Percentiles rank a stretch among this genome's conserved stretches.
Conservation (phyloP, 2,113 vertebrate species). For the Felis chaus region DNA sequence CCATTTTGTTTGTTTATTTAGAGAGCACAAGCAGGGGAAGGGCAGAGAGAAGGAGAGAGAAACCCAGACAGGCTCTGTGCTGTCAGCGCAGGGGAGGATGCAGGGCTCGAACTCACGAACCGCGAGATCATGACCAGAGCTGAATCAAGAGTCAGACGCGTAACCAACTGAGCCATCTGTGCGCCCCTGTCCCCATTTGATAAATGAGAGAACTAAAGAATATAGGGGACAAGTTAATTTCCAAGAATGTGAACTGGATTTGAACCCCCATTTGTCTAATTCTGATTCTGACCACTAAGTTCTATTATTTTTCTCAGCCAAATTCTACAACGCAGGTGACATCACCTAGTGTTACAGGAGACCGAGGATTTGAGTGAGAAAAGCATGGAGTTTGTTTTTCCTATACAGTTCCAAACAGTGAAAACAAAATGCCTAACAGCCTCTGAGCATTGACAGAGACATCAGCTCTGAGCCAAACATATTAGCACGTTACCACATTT, state of each 20-base stretch:
- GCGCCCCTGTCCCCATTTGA: background rate
- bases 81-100: too few relatives aligned
- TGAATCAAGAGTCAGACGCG: too few relatives aligned
- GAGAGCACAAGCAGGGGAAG: too few relatives aligned
- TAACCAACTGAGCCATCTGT: too few relatives aligned
- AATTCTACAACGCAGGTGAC: background rate
- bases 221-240: background rate
- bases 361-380: background rate
- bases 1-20: too few relatives aligned
- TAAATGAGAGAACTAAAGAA: background rate
- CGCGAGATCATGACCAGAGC: too few relatives aligned
- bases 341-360: too few relatives aligned
- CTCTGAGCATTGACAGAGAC: background rate
- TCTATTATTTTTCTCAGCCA: background rate
- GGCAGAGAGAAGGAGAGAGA: too few relatives aligned
- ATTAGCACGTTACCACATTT: background rate
- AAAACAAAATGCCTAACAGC: background rate
- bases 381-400: background rate
- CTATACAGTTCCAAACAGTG: background rate
- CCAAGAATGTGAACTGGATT: background rate
- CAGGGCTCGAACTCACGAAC: too few relatives aligned
- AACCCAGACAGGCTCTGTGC: too few relatives aligned
- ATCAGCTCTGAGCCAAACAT: background rate
- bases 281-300: background rate
- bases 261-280: background rate